phyloP scores from a whole-genome alignment of 2,113 vertebrate species.

The Microcebus griseorufus region DNA sequence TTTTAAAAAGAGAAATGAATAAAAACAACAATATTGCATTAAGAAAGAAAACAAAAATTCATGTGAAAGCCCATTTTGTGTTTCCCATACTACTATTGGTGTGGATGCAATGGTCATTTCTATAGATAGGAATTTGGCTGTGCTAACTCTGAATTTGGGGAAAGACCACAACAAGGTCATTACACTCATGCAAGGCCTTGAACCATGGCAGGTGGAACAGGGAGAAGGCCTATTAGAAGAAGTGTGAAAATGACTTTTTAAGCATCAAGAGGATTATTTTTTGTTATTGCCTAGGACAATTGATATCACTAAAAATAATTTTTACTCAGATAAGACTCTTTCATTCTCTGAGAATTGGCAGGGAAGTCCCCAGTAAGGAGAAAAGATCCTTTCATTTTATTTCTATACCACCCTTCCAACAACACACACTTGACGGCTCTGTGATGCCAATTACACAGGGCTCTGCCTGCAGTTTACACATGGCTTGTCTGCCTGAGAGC shows the following conservation, averaged over 20 bases:
- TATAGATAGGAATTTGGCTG: neutral
- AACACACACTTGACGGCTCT: neutral
- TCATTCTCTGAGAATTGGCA: neutral
- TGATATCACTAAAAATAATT: neutral
- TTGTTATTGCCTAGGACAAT: neutral
- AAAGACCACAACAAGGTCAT: neutral
- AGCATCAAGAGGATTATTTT: neutral
- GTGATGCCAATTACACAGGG: neutral
- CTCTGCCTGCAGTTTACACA: rapidly evolving
- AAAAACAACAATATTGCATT: neutral
- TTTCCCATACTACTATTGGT: neutral
- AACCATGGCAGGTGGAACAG: neutral
- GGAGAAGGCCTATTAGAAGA: neutral
- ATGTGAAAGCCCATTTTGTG: neutral
- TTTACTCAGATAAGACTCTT: neutral
- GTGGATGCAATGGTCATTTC: neutral
- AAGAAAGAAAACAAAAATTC: neutral
- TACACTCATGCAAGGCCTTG: neutral
- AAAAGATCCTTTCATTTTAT: neutral
- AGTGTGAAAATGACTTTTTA: neutral
- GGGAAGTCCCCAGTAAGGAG: neutral
- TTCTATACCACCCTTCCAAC: neutral
- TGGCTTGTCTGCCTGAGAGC: neutral
- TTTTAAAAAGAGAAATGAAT: neutral
- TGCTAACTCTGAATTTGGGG: neutral